Base-by-base conservation (phyloP, 2,888 invertebrate genomes). In the Mantis religiosa region DNA sequence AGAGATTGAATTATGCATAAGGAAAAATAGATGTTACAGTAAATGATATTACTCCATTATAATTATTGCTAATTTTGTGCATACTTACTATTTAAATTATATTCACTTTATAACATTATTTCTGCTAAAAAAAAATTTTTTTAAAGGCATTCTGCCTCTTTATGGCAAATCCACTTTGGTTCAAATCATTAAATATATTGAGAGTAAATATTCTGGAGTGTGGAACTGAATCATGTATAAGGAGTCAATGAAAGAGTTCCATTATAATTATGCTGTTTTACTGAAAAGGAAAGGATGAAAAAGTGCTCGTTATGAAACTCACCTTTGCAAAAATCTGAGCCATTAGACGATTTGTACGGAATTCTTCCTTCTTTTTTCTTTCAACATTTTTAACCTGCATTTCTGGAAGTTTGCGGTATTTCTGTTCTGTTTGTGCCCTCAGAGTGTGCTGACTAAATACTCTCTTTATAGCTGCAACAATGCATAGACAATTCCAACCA, bases 291-390 rank as follows among this genome's bases (percentile, higher is more conserved):
- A 20, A 71, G 12, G 12, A 41, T 12, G 12, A 41, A 6, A 12
- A 12, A 12, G 20, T 71, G 6, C 25, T 71, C 3, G 30, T 54
- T 25, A 71, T 6, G 54, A 71, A 20, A 83, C 28, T 84, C 71
- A 97, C 97, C 94, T 95, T 96, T 92, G 96, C 96, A 93, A 97
- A 97, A 89, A 97, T 94, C 92, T 96, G 95, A 1, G 96, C 96
- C 95, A 97, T 95, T 47, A 97, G 92, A 91, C 96, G 94, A 93
- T 97, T 97, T 14, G 96, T 96, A 91, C 95, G 92, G 91, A 95
- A 95, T 2, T 94, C 94, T 86, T 94, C 94, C 91, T 96, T 95
- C 91, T 96, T 95, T 89, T 94, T 95, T 28, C 94, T 92, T 8
- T 95, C 94, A 87, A 95, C 94, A 90, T 95, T 95, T 91, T 95